Conservation (phyloP, 1,140 invertebrate species). For the Drosophila littoralis region DNA sequence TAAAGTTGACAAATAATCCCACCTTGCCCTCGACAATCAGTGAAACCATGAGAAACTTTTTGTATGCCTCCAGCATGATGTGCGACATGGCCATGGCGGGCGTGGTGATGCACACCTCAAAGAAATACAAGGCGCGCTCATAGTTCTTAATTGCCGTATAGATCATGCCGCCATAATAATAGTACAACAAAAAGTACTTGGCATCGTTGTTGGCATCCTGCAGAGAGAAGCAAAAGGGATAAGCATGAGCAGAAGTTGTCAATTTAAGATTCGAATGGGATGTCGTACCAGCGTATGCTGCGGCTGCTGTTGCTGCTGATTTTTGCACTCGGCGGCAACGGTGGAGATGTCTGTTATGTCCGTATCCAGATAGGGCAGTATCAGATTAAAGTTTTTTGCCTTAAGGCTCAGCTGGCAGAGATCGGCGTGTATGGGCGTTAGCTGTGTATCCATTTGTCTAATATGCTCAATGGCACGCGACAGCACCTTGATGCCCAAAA, state of each 20-base stretch:
- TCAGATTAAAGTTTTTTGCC: slow-evolving; percentile 96
- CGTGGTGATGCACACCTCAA: slow-evolving; percentile 97
- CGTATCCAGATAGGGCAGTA: slow-evolving; percentile 93
- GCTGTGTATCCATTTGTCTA: slow-evolving; percentile 93
- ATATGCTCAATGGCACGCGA: slow-evolving; percentile 95
- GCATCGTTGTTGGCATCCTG: slow-evolving; percentile 92
- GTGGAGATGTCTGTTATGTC: slow-evolving; percentile 95
- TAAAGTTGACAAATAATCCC: slow-evolving; percentile 17
- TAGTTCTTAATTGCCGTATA: slow-evolving; percentile 97
- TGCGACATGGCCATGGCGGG: slow-evolving; percentile 97
- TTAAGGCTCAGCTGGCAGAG: slow-evolving; percentile 96
- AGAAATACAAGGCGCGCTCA: slow-evolving; percentile 96
- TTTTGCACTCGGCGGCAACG: slow-evolving; percentile 72
- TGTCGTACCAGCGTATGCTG: slow-evolving; percentile 56
- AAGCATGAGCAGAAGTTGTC: too few relatives aligned
- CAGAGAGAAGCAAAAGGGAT: slow-evolving; percentile 13
- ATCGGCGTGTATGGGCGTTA: slow-evolving; percentile 97
- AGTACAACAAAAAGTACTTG: slow-evolving; percentile 96
- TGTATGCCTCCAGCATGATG: slow-evolving; percentile 98
- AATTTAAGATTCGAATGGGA: too few relatives aligned
- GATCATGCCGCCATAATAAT: slow-evolving; percentile 99
- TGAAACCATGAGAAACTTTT: slow-evolving; percentile 97
- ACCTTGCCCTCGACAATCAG: slow-evolving; percentile 96
- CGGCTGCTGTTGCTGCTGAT: slow-evolving; percentile 69
- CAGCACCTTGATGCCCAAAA: slow-evolving; percentile 93